A percentile compares a stretch with the other conserved stretches of the same genome.
Conservation (phyloP, 2,113 vertebrate species). For the Physeter macrocephalus region DNA sequence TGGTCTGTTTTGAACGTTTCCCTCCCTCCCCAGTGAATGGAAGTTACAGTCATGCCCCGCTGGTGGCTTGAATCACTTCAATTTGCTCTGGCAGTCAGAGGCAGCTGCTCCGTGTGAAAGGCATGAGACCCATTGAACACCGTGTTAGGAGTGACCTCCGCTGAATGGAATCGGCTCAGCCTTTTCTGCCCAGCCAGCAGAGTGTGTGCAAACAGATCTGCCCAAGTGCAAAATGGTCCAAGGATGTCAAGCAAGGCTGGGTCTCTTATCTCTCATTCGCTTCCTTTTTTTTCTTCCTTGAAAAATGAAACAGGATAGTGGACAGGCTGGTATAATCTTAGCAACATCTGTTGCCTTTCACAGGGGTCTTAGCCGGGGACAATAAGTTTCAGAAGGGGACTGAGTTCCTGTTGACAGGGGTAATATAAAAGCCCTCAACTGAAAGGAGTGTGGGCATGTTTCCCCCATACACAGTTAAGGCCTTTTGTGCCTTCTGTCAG, state of each 20-base stretch:
- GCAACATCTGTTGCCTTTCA: constrained; percentile 88
- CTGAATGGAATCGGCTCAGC: constrained; percentile 72
- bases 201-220: constrained; percentile 82
- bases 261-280: constrained; percentile 7
- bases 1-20: constrained; percentile 76
- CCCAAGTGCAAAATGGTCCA: constrained; percentile 77
- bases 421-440: constrained; percentile 63
- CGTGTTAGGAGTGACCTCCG: constrained; percentile 77
- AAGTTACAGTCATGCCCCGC: constrained; percentile 71
- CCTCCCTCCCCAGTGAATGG: constrained; percentile 73
- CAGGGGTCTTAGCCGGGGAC: constrained; percentile 74
- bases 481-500: constrained; percentile 63
- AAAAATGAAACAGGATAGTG: constrained; percentile 75
- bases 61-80: constrained; percentile 84
- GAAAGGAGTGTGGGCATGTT: constrained; percentile 68
- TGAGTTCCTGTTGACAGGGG: constrained; percentile 73
- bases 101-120: constrained; percentile 80
- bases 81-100: constrained; percentile 84
- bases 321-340: constrained; percentile 76
- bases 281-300: constrained; percentile 66
- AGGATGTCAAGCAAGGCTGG: constrained; percentile 78
- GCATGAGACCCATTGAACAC: constrained; percentile 74
- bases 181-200: constrained; percentile 75
- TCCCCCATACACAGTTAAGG: constrained; percentile 69
- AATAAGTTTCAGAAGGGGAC: constrained; percentile 76